Evolutionary conservation across 2,888 invertebrate species (phyloP), one percentile per base, ranked within the genome.

Genomic region (Aquatica leii): DNA sequence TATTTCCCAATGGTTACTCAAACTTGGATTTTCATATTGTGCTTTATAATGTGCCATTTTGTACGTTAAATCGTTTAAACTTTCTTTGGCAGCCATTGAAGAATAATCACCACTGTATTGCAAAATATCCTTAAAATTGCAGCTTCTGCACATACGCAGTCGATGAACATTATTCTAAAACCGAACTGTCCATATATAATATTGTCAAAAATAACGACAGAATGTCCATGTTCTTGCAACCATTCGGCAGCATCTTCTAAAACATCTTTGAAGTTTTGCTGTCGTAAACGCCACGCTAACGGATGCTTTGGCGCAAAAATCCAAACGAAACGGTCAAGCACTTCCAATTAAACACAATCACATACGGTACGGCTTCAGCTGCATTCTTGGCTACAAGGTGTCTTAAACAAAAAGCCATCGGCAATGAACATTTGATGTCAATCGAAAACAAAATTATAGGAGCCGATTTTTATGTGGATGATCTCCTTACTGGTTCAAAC

Each of bases 381-480:
- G n/a, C n/a, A n/a, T n/a, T n/a, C n/a, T n/a, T n/a, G n/a, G n/a
- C n/a, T n/a, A n/a, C n/a, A n/a, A n/a, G n/a, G n/a, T n/a, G n/a
- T n/a, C n/a, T n/a, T n/a, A n/a, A n/a, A n/a, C n/a, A n/a, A n/a
- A n/a, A n/a, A n/a, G n/a, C n/a, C n/a, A n/a, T 93, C 91, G 0
- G 92, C 90, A 54, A 91, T 87, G 84, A 96, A 96, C 82, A 96
- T 93, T 77, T 95, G n/a, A n/a, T n/a, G n/a, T n/a, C n/a, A n/a
- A n/a, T n/a, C n/a, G n/a, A n/a, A n/a, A n/a, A n/a, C n/a, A n/a
- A n/a, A n/a, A n/a, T n/a, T n/a, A n/a, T n/a, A n/a, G n/a, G n/a
- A n/a, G n/a, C n/a, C n/a, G n/a, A n/a, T n/a, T n/a, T n/a, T n/a
- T n/a, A n/a, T n/a, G n/a, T n/a, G n/a, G n/a, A n/a, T n/a, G n/a